Evolutionary conservation across 2,888 invertebrate genomes (phyloP), one percentile per base, ranked within the genome.

Genomic region (Tachystola acroxantha): DNA sequence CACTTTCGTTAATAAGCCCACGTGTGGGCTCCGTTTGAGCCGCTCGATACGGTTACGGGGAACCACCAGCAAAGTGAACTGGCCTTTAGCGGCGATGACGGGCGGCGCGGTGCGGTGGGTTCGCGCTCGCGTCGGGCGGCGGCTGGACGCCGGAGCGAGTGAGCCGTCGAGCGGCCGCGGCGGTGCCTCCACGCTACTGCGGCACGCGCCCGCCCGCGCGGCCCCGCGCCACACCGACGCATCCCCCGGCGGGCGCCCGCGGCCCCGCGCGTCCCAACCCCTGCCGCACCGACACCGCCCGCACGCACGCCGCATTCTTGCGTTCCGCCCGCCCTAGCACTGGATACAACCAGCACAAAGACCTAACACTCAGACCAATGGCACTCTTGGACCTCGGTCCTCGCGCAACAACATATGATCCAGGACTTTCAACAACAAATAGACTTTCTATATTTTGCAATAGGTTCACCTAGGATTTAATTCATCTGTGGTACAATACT

Each of bases 261-360:
- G 45, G 35, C 46, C 45, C 42, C 45, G 36, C 46, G 31, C 47
- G 36, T 43, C 55, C 41, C 53, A 41, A 25, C 61, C 53, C 53
- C 60, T 43, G 43, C 46, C 48, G 43, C 40, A 11, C 68, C 45
- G 56, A 62, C 66, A 45, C 57, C 63, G 53, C 62, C 77, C 75
- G 72, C 82, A 81, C 84, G 82, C 84, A 81, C 81, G 76, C 80
- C 82, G 80, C 81, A 82, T 80, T 78, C 79, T 75, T 79, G 74
- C 78, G 65, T 71, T 71, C 61, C 58, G 57, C 64, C 65, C 16
- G 16, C 16, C 16, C 16, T 16, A 3, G 16, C 16, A 16, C 16
- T 16, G 16, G 16, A 16, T 4, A 16, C 16, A 16, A 16, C 16
- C 16, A 3, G 16, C 16, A 16, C 16, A 16, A 16, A 16, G 16